Conservation (phyloP, 1,140 invertebrate species). For the Branchinecta lynchi region DNA sequence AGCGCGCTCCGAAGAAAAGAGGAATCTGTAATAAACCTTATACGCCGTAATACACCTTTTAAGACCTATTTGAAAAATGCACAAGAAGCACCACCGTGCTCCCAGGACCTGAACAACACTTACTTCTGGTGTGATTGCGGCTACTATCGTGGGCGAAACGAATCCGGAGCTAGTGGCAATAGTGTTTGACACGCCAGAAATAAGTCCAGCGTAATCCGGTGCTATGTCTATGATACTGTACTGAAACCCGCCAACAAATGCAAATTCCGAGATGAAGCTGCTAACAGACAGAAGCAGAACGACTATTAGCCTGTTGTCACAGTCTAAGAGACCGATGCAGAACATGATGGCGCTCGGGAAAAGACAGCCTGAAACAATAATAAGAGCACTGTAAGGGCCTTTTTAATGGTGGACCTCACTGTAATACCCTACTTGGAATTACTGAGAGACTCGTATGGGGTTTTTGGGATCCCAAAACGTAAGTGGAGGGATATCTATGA, state of each 20-base stretch:
- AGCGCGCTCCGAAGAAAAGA: too few species aligned
- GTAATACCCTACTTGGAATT: too few species aligned
- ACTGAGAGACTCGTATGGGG: too few species aligned
- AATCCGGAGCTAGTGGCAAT: constrained; percentile 30
- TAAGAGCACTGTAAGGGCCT: too few species aligned
- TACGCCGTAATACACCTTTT: too few species aligned
- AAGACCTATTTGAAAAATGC: too few species aligned
- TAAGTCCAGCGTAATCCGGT: constrained; percentile 13
- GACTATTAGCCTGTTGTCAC: neutral
- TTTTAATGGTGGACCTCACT: too few species aligned
- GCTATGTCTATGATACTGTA: constrained; percentile 13
- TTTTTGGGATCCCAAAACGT: too few species aligned
- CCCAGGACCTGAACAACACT: neutral
- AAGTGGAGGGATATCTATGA: too few species aligned
- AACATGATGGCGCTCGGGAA: neutral
- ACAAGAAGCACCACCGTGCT: too few species aligned
- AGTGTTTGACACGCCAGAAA: constrained; percentile 31
- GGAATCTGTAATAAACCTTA: too few species aligned
- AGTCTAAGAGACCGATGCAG: constrained; percentile 12
- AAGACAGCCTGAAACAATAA: neutral
- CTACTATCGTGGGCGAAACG: constrained; percentile 24
- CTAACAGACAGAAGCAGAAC: constrained; percentile 1
- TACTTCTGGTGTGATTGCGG: constrained; percentile 25
- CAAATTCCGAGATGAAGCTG: constrained; percentile 12
- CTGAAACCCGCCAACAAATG: constrained; percentile 11